Evolutionary conservation across 2,888 invertebrate genomes (phyloP), one percentile per base, ranked within the genome.

Genomic region (Phyllotreta striolata): DNA sequence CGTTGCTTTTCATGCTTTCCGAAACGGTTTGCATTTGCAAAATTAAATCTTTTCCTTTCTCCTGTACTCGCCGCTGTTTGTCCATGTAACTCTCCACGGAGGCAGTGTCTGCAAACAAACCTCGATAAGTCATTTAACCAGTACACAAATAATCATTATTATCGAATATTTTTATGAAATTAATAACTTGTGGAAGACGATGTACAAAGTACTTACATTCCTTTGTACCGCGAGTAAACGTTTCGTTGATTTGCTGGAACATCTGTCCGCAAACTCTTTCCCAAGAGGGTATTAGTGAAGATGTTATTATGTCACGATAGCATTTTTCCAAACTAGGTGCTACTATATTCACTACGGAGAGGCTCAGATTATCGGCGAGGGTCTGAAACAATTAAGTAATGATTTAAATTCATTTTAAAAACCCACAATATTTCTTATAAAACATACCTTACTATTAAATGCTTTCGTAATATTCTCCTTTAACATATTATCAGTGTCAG

Each of bases 231-330:
- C 86, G 87, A 56, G 91, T 88, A 82, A 97, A 98, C 12, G 91
- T 88, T 55, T 92, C 91, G 79, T 95, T 95, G 62, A 98, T 86
- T 82, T 98, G 96, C 49, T 89, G 86, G 79, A 96, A 95, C 86
- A 98, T 91, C 77, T 89, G 89, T 75, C 90, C 89, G 73, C 92
- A 92, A 60, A 93, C 89, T 78, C 90, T 90, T 80, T 97, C 96
- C 85, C 95, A 92, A 38, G 90, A 88, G 2, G 97, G 96, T 75
- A 96, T 84, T 49, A 95, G 84, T 68, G 89, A 87, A 69, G 88
- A 89, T 47, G 88, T 85, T 77, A 96, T 89, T 34, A 91, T 87
- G 59, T 93, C 91, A 68, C 90, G 89, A 79, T 95, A 93, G 9
- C 91, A 88, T 10, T 87, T 85, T 72, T 93, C 91, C 58, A 95